Evolutionary conservation across 2,113 vertebrate species (phyloP).

Genomic region (Galemys pyrenaicus): DNA sequence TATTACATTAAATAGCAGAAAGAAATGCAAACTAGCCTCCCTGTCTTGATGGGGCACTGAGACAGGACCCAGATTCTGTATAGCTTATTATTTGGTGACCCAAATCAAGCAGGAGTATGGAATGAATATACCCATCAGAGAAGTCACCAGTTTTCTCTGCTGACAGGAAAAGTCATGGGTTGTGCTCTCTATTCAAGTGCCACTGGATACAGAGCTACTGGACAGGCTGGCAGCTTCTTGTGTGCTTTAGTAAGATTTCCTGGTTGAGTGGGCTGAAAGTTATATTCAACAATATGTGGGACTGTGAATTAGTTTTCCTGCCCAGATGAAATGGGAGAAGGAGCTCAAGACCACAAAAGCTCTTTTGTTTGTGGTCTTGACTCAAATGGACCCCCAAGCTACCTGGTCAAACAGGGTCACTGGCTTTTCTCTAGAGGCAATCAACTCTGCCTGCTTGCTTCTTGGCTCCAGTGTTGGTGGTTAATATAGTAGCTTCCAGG

Average conservation of each 20-base stretch:
- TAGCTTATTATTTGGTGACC: background rate
- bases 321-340: background rate
- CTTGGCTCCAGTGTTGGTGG: background rate
- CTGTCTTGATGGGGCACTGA: background rate
- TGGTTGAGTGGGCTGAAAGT: background rate
- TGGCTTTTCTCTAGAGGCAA: background rate
- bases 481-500: background rate
- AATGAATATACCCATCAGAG: background rate
- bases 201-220: background rate
- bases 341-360: background rate
- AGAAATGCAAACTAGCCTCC: background rate
- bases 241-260: background rate
- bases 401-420: background rate
- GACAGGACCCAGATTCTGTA: background rate
- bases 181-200: background rate
- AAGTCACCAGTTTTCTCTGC: background rate
- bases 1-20: background rate
- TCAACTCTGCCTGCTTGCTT: background rate
- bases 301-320: background rate
- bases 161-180: background rate
- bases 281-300: background rate
- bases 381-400: background rate
- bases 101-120: background rate
- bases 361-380: background rate
- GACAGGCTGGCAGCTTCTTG: background rate